phyloP scores from a whole-genome alignment of 1,140 invertebrate species.

The Nixonia krombeini region DNA sequence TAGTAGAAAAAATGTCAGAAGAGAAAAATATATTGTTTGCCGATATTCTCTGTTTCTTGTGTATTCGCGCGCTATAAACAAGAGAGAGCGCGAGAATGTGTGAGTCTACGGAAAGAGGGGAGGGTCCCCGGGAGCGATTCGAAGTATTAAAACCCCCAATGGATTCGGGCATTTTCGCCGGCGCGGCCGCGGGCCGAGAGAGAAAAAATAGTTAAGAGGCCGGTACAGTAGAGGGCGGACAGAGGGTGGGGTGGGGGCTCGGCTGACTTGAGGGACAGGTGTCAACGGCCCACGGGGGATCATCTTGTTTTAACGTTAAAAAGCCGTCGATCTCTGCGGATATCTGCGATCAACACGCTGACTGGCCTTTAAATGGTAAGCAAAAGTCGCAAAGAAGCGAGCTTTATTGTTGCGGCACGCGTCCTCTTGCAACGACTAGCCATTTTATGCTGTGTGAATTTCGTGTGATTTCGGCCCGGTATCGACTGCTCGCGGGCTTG shows the following conservation, averaged over 20 bases:
- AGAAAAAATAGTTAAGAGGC: conserved; percentile 71
- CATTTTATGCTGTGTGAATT: conserved; percentile 63
- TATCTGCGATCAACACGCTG: conserved; percentile 7
- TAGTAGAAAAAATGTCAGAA: too few species aligned
- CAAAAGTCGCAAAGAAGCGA: conserved; percentile 6
- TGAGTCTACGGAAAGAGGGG: conserved; percentile 1
- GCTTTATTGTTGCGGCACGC: conserved; percentile 1
- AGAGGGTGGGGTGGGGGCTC: conserved; percentile 63
- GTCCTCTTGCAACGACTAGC: conserved; percentile 41
- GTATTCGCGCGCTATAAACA: too few species aligned
- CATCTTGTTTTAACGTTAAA: conserved; percentile 33
- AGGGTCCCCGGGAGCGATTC: conserved; percentile 45
- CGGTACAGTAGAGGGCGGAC: conserved; percentile 67
- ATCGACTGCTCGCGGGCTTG: conserved; percentile 56
- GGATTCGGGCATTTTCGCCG: conserved; percentile 65
- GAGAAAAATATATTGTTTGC: too few species aligned
- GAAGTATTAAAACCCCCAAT: conserved; percentile 49
- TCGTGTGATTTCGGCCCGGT: conserved; percentile 60
- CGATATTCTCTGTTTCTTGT: too few species aligned
- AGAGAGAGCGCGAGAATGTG: too few species aligned
- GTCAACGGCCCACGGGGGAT: conserved; percentile 64
- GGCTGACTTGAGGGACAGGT: conserved; percentile 66
- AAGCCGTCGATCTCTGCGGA: conserved; percentile 26
- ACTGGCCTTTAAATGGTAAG: conserved; percentile 56
- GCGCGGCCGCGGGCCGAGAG: conserved; percentile 51